A percentile compares a stretch with the other conserved stretches of the same genome.
Evolutionary conservation across 2,888 invertebrate genomes (phyloP).

Genomic region (Dione vanillae): DNA sequence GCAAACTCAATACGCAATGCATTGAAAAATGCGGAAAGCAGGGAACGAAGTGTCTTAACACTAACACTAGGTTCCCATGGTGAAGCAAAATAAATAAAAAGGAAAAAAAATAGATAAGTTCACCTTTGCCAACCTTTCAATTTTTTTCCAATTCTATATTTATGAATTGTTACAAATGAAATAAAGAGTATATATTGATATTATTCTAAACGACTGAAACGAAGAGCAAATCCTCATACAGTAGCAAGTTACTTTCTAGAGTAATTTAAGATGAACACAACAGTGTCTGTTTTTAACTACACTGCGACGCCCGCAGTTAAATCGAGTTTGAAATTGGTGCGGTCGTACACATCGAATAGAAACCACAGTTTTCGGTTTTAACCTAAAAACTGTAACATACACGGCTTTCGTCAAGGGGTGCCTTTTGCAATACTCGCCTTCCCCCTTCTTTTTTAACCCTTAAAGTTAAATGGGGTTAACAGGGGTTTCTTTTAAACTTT

Average conservation of each 20-base stretch:
- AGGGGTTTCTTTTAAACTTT: constrained; percentile 2
- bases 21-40: too few relatives aligned
- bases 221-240: not conserved
- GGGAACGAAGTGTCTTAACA: too few relatives aligned
- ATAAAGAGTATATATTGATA: not conserved
- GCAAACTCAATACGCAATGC: too few relatives aligned
- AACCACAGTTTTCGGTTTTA: constrained; percentile 46
- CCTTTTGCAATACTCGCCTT: not conserved
- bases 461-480: constrained; percentile 1
- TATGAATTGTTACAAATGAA: too few relatives aligned
- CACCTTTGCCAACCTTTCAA: too few relatives aligned
- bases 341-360: constrained; percentile 46
- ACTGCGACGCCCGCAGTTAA: constrained; percentile 54
- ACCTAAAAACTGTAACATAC: constrained; percentile 32
- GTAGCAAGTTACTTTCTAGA: not conserved
- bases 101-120: too few relatives aligned
- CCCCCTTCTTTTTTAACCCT: not conserved
- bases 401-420: constrained; percentile 26
- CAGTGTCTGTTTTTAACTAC: constrained; percentile 21
- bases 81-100: too few relatives aligned
- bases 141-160: too few relatives aligned
- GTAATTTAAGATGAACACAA: constrained; percentile 11
- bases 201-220: not conserved
- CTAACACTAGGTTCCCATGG: too few relatives aligned
- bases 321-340: constrained; percentile 64